Evolutionary conservation across 2,113 vertebrate genomes (phyloP).

Genomic region (Notiomystis cincta): DNA sequence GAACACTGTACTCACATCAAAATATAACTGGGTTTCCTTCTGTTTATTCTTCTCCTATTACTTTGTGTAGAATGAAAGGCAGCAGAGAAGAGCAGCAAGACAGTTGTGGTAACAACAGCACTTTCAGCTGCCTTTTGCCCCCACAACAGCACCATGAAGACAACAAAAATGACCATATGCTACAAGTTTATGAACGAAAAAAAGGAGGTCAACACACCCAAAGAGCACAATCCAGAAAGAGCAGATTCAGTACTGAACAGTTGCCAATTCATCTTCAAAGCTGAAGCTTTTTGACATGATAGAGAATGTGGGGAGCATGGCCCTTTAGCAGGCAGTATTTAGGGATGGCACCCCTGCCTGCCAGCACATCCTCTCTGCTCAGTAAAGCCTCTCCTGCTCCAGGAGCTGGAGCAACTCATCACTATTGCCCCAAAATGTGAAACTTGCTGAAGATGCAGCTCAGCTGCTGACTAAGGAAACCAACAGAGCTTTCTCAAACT

Average conservation of each 20-base stretch:
- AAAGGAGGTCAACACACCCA: neutral
- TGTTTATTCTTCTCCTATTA: neutral
- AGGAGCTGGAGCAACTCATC: neutral
- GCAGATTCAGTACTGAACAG: neutral
- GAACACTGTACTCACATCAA: conserved; percentile 20
- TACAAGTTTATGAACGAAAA: conserved; percentile 45
- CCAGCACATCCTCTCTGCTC: neutral
- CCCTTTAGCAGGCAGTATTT: neutral
- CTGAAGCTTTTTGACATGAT: accelerated
- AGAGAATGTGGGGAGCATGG: neutral
- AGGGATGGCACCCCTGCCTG: neutral
- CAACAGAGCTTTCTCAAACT: neutral
- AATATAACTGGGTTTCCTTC: conserved; percentile 34
- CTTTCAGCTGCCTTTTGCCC: conserved; percentile 43
- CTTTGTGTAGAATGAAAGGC: conserved; percentile 49
- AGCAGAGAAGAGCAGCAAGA: neutral
- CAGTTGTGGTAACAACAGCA: conserved; percentile 14
- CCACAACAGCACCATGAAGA: conserved; percentile 15
- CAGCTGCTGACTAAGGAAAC: neutral
- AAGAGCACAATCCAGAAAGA: neutral
- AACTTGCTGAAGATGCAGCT: neutral
- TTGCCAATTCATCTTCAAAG: neutral
- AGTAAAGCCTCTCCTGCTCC: neutral
- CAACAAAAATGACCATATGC: conserved; percentile 3
- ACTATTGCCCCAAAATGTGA: accelerated